Base-by-base conservation (phyloP, 1,140 invertebrate species). In the Euglossa dilemma region DNA sequence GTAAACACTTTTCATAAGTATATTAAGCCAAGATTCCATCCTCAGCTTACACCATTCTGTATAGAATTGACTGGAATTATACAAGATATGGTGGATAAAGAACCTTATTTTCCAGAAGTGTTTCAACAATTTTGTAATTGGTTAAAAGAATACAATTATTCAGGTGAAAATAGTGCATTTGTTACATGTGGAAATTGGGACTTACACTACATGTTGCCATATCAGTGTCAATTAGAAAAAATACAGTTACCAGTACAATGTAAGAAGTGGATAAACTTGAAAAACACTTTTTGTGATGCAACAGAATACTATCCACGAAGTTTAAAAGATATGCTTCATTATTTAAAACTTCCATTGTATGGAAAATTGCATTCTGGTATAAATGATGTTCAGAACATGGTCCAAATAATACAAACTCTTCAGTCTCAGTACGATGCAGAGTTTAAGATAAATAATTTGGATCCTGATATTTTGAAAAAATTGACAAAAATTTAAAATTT, bases 111-210 rank as follows among this genome's bases (percentile, higher is more conserved):
- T 84, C 90, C 92, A 9, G 76, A 92, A 69, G 84, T 93, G 43
- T 92, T 94, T 69, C n/a, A 87, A 0, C 80, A 85, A 25, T 95
- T 95, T 82, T 74, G 87, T n/a, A n/a, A 83, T 0, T 95, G 94
- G 94, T 50, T 94, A 9, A 61, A 89, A 2, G 54, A 91, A 8
- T 81, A 91, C 69, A 80, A 84, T n/a, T 94, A 91, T 78, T 88
- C 93, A n/a, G 69, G 86, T 57, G 74, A 78, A 23, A 63, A 90
- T n/a, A 91, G 91, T 85, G 90, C 93, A 3, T 96, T 96, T 92
- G 93, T 96, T 6, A 96, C 96, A 0, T 96, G 95, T 90, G 96
- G 96, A 23, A 95, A 96, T 91, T 96, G 96, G 96, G 96, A 96
- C 91, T 91, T 96, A 16, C 94, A 94, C 84, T 92, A 92, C 0